A percentile compares a stretch with the other conserved stretches of the same genome.
phyloP scores from a whole-genome alignment of 1,140 invertebrate genomes.

The Oedothorax gibbosus region DNA sequence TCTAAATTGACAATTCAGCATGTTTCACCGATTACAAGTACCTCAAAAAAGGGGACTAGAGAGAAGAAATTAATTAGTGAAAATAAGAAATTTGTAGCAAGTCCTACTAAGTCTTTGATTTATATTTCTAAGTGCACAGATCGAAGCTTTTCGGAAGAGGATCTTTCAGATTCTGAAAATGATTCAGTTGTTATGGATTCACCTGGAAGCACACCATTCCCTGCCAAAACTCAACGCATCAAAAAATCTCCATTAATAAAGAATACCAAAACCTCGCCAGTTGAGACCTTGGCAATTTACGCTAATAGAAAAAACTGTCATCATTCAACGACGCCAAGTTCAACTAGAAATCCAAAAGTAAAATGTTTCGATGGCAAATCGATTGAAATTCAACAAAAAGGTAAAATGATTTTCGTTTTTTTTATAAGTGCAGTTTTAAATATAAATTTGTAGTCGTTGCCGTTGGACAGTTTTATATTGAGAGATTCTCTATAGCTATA shows the following conservation, averaged over 20 bases:
- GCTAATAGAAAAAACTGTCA: not conserved
- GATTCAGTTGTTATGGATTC: not conserved
- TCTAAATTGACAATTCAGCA: not conserved
- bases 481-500: too few species aligned
- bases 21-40: not conserved
- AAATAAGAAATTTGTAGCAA: not conserved
- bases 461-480: too few species aligned
- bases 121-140: not conserved
- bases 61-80: not conserved
- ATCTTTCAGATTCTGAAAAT: not conserved
- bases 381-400: not conserved
- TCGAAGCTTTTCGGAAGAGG: not conserved
- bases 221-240: not conserved
- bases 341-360: not conserved
- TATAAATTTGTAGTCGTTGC: too few species aligned
- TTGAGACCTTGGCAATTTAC: not conserved
- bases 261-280: not conserved
- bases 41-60: not conserved
- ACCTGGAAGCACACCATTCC: not conserved
- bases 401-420: not conserved
- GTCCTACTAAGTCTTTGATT: not conserved
- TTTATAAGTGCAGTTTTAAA: too few species aligned
- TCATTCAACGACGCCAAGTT: too few species aligned
- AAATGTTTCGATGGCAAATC: not conserved
- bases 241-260: not conserved